Conservation (phyloP, 2,113 vertebrate genomes). For the Hiodon tergisus region DNA sequence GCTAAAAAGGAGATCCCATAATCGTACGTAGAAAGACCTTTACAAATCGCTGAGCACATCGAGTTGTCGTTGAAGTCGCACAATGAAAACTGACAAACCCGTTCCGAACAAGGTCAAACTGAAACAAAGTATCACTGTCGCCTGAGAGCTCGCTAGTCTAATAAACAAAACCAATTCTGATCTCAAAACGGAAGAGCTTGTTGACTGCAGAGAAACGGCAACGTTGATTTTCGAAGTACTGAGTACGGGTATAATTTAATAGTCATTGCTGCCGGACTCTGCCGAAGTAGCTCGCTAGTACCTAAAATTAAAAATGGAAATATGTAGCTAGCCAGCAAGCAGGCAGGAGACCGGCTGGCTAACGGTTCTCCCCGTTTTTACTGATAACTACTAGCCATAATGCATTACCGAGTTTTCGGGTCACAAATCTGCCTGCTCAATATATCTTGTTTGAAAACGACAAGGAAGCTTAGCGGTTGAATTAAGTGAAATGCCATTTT, state of each 20-base stretch:
- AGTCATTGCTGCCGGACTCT: conserved; percentile 21
- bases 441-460: background rate
- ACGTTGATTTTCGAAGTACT: background rate
- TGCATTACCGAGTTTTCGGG: background rate
- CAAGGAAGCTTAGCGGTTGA: background rate
- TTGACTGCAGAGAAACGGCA: background rate
- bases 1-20: background rate
- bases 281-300: background rate
- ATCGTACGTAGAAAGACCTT: background rate
- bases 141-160: background rate
- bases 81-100: conserved; percentile 51
- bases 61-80: conserved; percentile 36
- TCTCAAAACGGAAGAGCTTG: conserved; percentile 9
- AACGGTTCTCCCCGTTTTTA: background rate
- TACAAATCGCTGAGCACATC: conserved; percentile 28
- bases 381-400: background rate
- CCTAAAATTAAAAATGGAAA: background rate
- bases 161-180: background rate
- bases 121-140: conserved; percentile 19
- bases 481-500: background rate
- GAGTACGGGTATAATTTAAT: conserved; percentile 32
- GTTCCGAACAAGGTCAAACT: conserved; percentile 61
- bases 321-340: conserved; percentile 4
- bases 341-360: background rate
- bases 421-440: background rate